Base-by-base conservation (phyloP, 2,113 vertebrate genomes). In the Catharus fuscescens region DNA sequence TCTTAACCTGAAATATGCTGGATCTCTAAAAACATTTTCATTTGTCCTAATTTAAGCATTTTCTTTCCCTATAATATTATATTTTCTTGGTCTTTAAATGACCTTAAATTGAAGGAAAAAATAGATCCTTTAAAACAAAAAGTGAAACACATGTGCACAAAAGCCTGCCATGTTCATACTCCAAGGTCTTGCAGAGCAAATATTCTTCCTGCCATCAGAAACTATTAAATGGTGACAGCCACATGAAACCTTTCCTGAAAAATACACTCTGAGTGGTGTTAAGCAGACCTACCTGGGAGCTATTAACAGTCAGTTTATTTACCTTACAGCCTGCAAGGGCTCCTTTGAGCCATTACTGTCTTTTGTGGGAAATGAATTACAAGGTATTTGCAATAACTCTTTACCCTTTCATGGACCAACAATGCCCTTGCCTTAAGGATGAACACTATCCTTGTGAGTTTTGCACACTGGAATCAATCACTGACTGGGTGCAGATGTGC, bases 331-430 rank as follows among this genome's bases (percentile, higher is more conserved):
- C 85, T 83, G 67, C 52, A 76, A 90, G 72, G 71, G 21, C 79
- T 96, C 47, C 81, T 96, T 83, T 29, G 28, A 66, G 67, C 85
- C 64, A 94, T 86, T 88, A 92, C 52, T 88, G 79, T 93, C 93
- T 86, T 85, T 47, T 64, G 72, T 56, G 54, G 60, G 64, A 92
- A 92, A 95, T 34, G 0, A 80, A 90, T 95, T 61, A 70, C 54
- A 54, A 85, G 26, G 56, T 56, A 80, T 88, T 80, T 88, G 47
- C 74, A 83, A 18, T 94, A 96, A 93, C 60, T 94, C 71, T 34
- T 54, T 73, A 53, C 44, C 36, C 44, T 62, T 88, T 19, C 67
- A 64, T 15, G 44, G 48, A 32, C 36, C 53, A 88, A 67, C 74
- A 74, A 24, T 40, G 47, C 47, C 23, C 72, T 91, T 93, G 54